Evolutionary conservation across 1,140 invertebrate genomes (phyloP), one percentile per base, ranked within the genome.

Genomic region (Drosophila serrata): DNA sequence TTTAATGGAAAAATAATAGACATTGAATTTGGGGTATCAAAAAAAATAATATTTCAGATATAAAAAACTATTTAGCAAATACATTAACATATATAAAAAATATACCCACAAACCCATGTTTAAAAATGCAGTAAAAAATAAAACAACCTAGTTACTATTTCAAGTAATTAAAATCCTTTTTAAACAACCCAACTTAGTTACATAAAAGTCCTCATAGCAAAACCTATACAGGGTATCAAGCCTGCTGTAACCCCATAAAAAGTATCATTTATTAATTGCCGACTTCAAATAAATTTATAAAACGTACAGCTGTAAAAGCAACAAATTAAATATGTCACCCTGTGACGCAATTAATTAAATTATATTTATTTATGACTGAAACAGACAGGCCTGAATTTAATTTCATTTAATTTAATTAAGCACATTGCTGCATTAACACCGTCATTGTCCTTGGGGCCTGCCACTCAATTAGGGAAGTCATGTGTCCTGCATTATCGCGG

Each of bases 331-430:
- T 35, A 43, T 45, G 60, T 17, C 37, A 46, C 17, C 12, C 58
- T 17, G 9, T 3, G 13, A 27, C 22, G 40, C 49, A 75, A 80
- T 82, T 75, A 75, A 84, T 82, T 84, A 74, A 40, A 45, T 68
- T 68, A 72, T 53, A 49, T 65, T 65, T 53, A 39, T 65, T 49
- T 74, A 68, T 79, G 57, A 63, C 43, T 55, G 22, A 11, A 56
- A 19, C 22, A 19, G 56, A 24, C 55, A 63, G 39, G 39, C 2
- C 29, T 6, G 29, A 42, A 53, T 29, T 65, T 13, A 69, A 65
- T 40, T 65, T 13, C 65, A 65, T 40, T 40, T 29, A 53, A 65
- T 55, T 40, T 9, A 53, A 62, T 62, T 62, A 15, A 29, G 45
- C 31, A 13, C 46, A n/a, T 37, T 37, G 31, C 6, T 33, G 31